Percentiles rank a stretch among this genome's conserved stretches.
Conservation (phyloP, 2,113 vertebrate genomes). For the Nannobrachium achirus region DNA sequence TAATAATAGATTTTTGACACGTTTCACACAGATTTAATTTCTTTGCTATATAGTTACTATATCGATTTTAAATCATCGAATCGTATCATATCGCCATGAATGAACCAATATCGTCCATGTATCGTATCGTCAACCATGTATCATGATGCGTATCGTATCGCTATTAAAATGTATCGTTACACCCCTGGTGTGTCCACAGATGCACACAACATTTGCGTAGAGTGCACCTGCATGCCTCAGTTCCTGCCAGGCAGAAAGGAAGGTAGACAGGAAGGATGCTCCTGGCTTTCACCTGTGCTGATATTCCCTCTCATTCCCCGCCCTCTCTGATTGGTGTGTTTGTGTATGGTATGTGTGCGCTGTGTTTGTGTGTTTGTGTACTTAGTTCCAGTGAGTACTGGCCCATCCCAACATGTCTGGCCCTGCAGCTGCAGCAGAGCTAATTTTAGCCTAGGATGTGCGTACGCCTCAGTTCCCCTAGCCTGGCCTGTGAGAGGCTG, state of each 20-base stretch:
- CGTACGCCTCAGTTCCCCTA: conserved; percentile 69
- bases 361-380: background rate
- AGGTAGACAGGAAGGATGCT: conserved; percentile 23
- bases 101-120: no score
- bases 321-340: conserved; percentile 25
- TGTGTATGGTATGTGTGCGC: conserved; percentile 11
- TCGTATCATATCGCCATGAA: no score
- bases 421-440: conserved; percentile 76
- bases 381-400: conserved; percentile 8
- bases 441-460: conserved; percentile 76
- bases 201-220: conserved; percentile 48
- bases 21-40: no score
- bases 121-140: no score
- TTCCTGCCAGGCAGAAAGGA: conserved; percentile 14
- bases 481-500: conserved; percentile 49
- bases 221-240: conserved; percentile 31
- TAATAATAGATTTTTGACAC: no score
- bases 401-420: conserved; percentile 72
- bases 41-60: no score
- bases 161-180: no score
- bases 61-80: no score
- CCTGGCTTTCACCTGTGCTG: conserved; percentile 55
- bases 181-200: conserved; percentile 12
- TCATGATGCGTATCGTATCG: no score
- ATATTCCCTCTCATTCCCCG: conserved; percentile 39